These are phyloP conservation scores for Etheostoma nigrum DNA, from an alignment of 2,797 vertebrate species.

Conservation along the genomic window DNA sequence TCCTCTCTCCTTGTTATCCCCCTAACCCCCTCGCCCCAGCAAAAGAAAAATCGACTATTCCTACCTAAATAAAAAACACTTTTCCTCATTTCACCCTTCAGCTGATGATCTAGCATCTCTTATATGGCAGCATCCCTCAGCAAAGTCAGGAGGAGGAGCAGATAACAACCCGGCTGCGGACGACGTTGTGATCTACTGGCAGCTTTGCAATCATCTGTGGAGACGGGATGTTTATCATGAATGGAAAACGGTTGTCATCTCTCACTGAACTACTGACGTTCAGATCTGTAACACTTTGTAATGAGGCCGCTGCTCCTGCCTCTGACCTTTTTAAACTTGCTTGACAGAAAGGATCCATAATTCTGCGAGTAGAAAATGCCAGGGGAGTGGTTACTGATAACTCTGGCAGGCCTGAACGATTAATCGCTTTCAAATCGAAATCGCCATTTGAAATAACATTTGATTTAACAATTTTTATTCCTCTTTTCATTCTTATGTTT, in stretches of 20 bases:
- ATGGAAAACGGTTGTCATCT: constrained; percentile 56
- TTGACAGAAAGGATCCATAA: constrained; percentile 14
- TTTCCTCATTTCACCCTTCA: constrained; percentile 32
- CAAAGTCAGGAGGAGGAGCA: constrained; percentile 41
- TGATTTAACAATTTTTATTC: too few species aligned
- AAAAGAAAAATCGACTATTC: constrained; percentile 22
- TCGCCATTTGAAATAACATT: too few species aligned
- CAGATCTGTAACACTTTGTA: constrained; percentile 36
- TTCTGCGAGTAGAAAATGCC: constrained; percentile 30
- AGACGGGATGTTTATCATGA: constrained; percentile 47
- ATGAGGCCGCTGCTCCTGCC: constrained; percentile 9
- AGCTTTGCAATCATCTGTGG: constrained; percentile 51
- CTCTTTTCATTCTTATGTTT: too few species aligned
- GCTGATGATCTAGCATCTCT: constrained; percentile 49
- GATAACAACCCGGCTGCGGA: constrained; percentile 59
- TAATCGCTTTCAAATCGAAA: too few species aligned
- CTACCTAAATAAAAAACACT: constrained; percentile 32
- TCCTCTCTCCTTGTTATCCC: constrained; percentile 9
- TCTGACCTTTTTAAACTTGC: constrained; percentile 43
- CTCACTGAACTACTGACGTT: constrained; percentile 35
- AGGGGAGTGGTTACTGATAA: constrained; percentile 33
- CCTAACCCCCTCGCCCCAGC: not conserved
- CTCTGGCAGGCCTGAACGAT: not conserved
- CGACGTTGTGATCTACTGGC: constrained; percentile 36
- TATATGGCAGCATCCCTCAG: constrained; percentile 28